These are phyloP conservation scores for Solen grandis DNA, from an alignment of 1,140 invertebrate species.

Conservation along the genomic window DNA sequence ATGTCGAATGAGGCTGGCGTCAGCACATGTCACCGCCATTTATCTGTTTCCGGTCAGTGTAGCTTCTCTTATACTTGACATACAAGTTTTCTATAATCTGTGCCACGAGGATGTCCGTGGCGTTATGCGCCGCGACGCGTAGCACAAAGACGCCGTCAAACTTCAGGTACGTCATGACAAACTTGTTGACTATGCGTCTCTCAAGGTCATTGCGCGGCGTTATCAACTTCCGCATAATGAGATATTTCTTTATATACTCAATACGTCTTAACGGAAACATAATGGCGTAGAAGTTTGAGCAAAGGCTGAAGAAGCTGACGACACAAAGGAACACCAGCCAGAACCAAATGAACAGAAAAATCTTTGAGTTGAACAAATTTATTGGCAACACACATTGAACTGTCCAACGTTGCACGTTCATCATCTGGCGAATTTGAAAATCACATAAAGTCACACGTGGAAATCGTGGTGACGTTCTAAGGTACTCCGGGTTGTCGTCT, in stretches of 20 bases:
- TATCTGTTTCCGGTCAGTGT: neutral
- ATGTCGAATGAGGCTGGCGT: too few relatives aligned
- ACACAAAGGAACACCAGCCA: slow-evolving; percentile 82
- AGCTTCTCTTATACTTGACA: slow-evolving; percentile 17
- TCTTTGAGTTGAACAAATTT: slow-evolving; percentile 83
- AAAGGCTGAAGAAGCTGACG: slow-evolving; percentile 77
- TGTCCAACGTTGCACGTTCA: slow-evolving; percentile 81
- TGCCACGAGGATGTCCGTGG: slow-evolving; percentile 73
- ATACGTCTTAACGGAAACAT: slow-evolving; percentile 71
- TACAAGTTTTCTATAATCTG: slow-evolving; percentile 65
- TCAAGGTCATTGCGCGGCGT: slow-evolving; percentile 66
- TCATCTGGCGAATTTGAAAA: slow-evolving; percentile 81
- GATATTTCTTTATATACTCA: slow-evolving; percentile 77
- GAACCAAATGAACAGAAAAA: slow-evolving; percentile 83
- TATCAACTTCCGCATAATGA: slow-evolving; percentile 73
- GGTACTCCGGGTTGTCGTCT: slow-evolving; percentile 77
- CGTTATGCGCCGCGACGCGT: slow-evolving; percentile 73
- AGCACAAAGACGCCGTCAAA: slow-evolving; percentile 76
- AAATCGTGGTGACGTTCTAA: slow-evolving; percentile 75
- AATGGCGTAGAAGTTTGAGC: slow-evolving; percentile 74
- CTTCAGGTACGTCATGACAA: slow-evolving; percentile 70
- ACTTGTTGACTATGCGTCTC: slow-evolving; percentile 66
- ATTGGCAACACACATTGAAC: slow-evolving; percentile 83
- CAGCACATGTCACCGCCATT: too few relatives aligned
- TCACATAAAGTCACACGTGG: slow-evolving; percentile 83